Base-by-base conservation (phyloP, 2,113 vertebrate genomes). In the human region DNA sequence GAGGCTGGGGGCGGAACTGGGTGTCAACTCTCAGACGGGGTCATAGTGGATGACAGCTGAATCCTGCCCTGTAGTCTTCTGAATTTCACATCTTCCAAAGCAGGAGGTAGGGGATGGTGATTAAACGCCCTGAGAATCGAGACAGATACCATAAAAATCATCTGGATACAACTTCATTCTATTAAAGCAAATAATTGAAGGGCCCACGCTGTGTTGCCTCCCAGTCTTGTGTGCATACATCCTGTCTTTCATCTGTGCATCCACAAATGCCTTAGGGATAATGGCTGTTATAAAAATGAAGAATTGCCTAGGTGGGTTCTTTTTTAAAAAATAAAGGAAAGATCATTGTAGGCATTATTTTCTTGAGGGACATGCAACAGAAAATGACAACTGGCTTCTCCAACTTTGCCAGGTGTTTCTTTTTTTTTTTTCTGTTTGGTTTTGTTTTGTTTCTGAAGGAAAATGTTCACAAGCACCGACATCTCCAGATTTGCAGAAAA, bases 401-500 rank as follows among this genome's bases (percentile, higher is more conserved):
- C 57, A 88, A 85, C 72, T 82, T 90, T 23, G 25, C 61, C 94
- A 50, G 94, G 50, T 64, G 13, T 18, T 48, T 43, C 4, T 11
- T 0, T 11, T 2, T 5, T 4, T 23, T 16, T 45, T 25, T 66
- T 75, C 59, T 23, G 35, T 85, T 78, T 59, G 45, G 80, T 86
- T 94, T 86, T 43, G 82, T 80, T 93, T 95, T 93, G 81, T 90
- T 97, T 92, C 95, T 89, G 14, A 80, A 73, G 70, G 45, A 85
- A 94, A 48, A 94, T 11, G 6, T 87, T 89, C 88, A 7, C 89
- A 11, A 85, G 95, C 75, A 90, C 64, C 82, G 57, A 64, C 83
- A 40, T 90, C 96, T 73, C 95, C 61, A 96, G 96, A 93, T 48
- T 95, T 75, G 3, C 38, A 97, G 93, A 94, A 96, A 98, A 98